Base-by-base conservation (phyloP, 2,113 vertebrate genomes). In the Gallinago jamesoni region DNA sequence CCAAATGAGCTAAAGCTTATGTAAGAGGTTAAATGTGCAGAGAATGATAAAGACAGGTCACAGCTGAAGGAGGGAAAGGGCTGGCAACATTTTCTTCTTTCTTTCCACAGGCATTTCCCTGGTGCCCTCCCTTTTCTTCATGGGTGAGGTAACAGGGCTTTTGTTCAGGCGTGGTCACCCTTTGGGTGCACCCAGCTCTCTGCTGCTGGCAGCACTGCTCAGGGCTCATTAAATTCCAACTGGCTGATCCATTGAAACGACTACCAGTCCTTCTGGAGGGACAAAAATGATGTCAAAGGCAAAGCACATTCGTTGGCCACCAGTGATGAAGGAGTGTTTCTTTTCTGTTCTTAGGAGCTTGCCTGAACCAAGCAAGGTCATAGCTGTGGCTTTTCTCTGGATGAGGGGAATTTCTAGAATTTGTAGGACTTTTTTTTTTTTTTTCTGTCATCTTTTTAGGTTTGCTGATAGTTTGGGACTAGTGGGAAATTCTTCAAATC, bases 401-500 rank as follows among this genome's bases (percentile, higher is more conserved):
- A 82, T 60, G 48, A 75, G 41, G 78, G 62, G 72, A 85, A 92
- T 43, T 76, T 92, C 70, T 69, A 91, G 66, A 94, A 92, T 62
- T 73, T 78, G 43, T n/a, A 67, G 35, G 68, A 72, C 48, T 70
- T 68, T 8, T 5, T 56, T 68, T 8, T 5, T 56, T 35, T 7
- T 11, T 79, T 66, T 28, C 77, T 88, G 52, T 48, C 79, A 79
- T 57, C 52, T 87, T 90, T 79, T 93, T 68, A 76, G 22, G 91
- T 89, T 91, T 87, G 62, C 53, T 87, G 86, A 82, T 82, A 76
- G 72, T 82, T 94, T 89, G 66, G 68, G 70, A 84, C 50, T 83
- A 59, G 69, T 92, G 90, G 66, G 86, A 93, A 94, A 96, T 94
- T 94, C 75, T 94, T 91, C 85, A 87, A 84, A 92, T 93, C 85